Evolutionary conservation across 2,797 vertebrate species (phyloP).

Genomic region (Helarctos malayanus): DNA sequence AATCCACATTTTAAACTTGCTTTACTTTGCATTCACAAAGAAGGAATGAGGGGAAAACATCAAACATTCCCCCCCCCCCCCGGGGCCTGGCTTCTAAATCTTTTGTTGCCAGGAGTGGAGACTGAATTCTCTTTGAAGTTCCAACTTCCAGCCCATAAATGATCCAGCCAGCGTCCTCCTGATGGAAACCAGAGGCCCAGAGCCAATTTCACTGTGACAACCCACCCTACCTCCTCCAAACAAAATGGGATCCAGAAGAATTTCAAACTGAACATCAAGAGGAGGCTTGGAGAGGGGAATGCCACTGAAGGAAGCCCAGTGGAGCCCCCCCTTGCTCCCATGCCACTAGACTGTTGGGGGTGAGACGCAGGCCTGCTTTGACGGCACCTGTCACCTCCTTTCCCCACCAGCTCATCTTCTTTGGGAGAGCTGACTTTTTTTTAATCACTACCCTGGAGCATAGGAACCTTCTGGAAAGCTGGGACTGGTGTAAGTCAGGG

Average conservation of each 20-base stretch:
- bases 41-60: neutral
- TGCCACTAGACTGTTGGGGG: neutral
- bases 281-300: neutral
- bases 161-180: neutral
- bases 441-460: neutral
- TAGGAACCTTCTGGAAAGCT: neutral
- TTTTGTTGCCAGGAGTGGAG: neutral
- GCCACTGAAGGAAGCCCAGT: neutral
- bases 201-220: neutral
- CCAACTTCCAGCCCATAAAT: neutral
- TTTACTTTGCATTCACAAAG: neutral
- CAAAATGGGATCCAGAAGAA: neutral
- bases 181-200: constrained; percentile 15
- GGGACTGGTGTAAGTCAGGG: neutral
- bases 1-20: neutral
- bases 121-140: constrained; percentile 5
- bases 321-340: neutral
- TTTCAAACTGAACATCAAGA: neutral
- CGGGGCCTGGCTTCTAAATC: neutral
- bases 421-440: neutral
- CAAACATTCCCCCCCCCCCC: neutral
- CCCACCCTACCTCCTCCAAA: neutral
- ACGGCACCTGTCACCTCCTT: neutral
- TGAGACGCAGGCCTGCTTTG: neutral
- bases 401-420: neutral